Percentiles rank a stretch among this genome's conserved stretches.
Conservation (phyloP, 2,797 vertebrate species). For the Pantherophis alleghaniensis region DNA sequence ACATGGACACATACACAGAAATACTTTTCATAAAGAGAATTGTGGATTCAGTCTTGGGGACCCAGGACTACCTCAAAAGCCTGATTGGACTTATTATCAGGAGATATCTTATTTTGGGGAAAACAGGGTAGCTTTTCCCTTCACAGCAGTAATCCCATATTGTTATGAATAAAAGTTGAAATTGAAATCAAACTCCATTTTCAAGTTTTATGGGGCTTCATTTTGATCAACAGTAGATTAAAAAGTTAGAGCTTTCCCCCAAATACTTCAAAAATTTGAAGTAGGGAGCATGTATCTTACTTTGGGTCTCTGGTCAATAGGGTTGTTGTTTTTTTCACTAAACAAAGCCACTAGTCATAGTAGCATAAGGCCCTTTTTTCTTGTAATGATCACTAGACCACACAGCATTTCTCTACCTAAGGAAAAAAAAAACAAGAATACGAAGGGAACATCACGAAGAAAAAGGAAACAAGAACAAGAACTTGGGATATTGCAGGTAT, state of each 20-base stretch:
- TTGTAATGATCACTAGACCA: background rate
- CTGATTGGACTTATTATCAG: no score
- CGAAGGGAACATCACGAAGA: background rate
- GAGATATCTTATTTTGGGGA: no score
- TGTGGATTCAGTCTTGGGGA: background rate
- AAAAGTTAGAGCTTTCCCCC: background rate
- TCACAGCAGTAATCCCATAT: background rate
- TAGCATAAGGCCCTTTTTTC: background rate
- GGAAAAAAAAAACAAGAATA: background rate
- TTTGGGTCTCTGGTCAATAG: background rate
- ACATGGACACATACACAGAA: background rate
- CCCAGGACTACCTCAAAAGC: background rate
- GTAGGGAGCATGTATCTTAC: background rate
- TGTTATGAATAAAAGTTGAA: background rate
- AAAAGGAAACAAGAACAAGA: background rate
- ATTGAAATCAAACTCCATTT: background rate
- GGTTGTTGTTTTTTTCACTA: background rate
- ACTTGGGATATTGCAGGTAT: background rate
- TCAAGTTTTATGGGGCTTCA: background rate
- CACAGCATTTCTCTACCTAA: background rate
- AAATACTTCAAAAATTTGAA: background rate
- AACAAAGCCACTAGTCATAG: background rate
- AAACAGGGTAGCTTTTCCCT: no score
- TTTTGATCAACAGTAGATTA: background rate
- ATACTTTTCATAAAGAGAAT: background rate